Conservation (phyloP, 2,797 vertebrate genomes). For the Pachyuromys duprasi region DNA sequence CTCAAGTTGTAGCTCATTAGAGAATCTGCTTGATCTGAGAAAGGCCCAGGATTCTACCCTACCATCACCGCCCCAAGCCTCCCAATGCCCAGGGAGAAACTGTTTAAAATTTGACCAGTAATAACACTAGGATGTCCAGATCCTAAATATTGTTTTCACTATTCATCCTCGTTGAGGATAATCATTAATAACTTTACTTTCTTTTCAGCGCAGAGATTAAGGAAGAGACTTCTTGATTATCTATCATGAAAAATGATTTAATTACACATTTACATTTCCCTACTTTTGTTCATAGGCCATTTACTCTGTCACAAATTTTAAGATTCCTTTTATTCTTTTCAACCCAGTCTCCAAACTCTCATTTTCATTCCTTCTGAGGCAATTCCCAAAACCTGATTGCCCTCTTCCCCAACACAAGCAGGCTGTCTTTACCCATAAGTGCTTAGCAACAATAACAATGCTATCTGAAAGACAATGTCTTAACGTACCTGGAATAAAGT, state of each 20-base stretch:
- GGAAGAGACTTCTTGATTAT: constrained; percentile 13
- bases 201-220: constrained; percentile 32
- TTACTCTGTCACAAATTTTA: constrained; percentile 33
- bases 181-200: constrained; percentile 11
- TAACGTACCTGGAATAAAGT: constrained; percentile 44
- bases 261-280: background rate
- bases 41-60: background rate
- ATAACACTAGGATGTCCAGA: background rate
- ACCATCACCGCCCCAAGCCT: background rate
- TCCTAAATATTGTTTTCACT: constrained; percentile 2
- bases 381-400: constrained; percentile 24
- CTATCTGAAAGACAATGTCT: constrained; percentile 27
- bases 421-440: background rate
- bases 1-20: background rate
- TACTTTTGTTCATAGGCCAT: constrained; percentile 1
- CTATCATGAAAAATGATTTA: background rate
- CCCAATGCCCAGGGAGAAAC: background rate
- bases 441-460: background rate
- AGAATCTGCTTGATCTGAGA: background rate
- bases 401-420: background rate
- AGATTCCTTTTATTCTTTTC: constrained; percentile 41
- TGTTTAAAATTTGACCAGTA: background rate
- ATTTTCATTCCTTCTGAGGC: constrained; percentile 6
- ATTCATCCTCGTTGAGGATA: constrained; percentile 4
- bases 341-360: background rate